Evolutionary conservation across 2,797 vertebrate species (phyloP).

Genomic region (Hemitrygon akajei): DNA sequence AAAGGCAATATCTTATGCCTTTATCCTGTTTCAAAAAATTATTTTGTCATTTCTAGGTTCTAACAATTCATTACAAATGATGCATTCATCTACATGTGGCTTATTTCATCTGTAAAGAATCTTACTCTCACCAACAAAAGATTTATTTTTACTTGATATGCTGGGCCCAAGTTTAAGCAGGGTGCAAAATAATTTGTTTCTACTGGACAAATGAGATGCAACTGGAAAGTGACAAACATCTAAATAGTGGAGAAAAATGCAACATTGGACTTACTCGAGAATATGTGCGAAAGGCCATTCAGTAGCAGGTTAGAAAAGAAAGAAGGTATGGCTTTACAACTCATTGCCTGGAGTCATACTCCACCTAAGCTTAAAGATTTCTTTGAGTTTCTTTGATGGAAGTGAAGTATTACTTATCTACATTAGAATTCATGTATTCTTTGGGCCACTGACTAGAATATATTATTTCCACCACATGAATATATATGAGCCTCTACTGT

Average conservation of each 20-base stretch:
- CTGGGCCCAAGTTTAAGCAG: neutral
- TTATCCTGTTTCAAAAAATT: neutral
- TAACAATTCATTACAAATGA: neutral
- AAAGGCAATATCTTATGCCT: neutral
- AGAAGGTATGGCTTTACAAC: neutral
- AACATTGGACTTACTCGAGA: neutral
- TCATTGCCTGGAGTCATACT: neutral
- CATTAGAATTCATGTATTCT: conserved; percentile 31
- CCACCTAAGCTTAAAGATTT: neutral
- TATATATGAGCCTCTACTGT: conserved; percentile 15
- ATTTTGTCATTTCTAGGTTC: neutral
- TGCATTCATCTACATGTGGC: neutral
- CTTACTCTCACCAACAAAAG: neutral
- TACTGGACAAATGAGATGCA: neutral
- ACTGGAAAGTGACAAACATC: neutral
- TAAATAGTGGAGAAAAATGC: neutral
- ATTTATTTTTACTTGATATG: neutral
- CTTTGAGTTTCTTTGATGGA: conserved; percentile 7
- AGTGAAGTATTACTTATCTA: conserved; percentile 7
- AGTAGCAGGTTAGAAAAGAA: neutral
- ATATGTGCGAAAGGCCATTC: neutral
- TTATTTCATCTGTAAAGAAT: neutral
- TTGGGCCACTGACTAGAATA: conserved; percentile 18
- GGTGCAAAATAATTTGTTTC: neutral
- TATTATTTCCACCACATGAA: conserved; percentile 28